Evolutionary conservation across 1,140 invertebrate species (phyloP).

Genomic region (Bathynomus jamesi): DNA sequence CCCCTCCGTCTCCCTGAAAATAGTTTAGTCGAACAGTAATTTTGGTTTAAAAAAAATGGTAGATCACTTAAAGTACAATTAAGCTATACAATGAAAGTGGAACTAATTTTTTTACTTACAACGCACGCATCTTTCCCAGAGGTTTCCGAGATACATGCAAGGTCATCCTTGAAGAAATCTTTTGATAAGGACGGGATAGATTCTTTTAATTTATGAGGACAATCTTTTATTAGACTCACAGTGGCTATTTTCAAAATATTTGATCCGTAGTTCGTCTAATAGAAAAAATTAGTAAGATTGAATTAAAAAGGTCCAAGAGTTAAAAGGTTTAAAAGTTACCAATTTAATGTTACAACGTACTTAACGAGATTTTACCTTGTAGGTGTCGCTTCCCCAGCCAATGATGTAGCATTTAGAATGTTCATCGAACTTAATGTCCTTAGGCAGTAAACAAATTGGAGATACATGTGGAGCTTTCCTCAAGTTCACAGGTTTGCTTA

Average conservation of each 20-base stretch:
- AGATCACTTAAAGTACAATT: too few relatives aligned
- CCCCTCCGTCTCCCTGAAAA: conserved; percentile 23
- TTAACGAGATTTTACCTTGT: conserved; percentile 12
- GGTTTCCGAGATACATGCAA: conserved; percentile 13
- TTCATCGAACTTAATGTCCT: conserved; percentile 10
- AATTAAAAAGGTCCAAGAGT: too few relatives aligned
- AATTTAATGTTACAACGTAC: too few relatives aligned
- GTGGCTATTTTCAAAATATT: conserved; percentile 13
- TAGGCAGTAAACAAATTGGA: conserved; percentile 11
- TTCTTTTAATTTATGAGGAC: conserved; percentile 4
- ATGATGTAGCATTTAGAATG: conserved; percentile 22
- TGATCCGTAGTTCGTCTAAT: conserved; percentile 21
- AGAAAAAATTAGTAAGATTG: too few relatives aligned
- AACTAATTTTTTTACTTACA: too few relatives aligned
- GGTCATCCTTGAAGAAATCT: background rate
- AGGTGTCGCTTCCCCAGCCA: conserved; percentile 26
- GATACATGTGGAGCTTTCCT: conserved; percentile 18
- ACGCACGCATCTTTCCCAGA: conserved; percentile 25
- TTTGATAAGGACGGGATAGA: background rate
- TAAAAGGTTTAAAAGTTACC: background rate
- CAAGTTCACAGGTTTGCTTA: conserved; percentile 10
- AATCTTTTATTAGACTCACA: conserved; percentile 17
- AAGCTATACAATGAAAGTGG: too few relatives aligned
- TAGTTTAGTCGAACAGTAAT: too few relatives aligned
- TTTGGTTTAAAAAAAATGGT: too few relatives aligned